Evolutionary conservation across 2,888 invertebrate species (phyloP).

Genomic region (Papilio demoleus): DNA sequence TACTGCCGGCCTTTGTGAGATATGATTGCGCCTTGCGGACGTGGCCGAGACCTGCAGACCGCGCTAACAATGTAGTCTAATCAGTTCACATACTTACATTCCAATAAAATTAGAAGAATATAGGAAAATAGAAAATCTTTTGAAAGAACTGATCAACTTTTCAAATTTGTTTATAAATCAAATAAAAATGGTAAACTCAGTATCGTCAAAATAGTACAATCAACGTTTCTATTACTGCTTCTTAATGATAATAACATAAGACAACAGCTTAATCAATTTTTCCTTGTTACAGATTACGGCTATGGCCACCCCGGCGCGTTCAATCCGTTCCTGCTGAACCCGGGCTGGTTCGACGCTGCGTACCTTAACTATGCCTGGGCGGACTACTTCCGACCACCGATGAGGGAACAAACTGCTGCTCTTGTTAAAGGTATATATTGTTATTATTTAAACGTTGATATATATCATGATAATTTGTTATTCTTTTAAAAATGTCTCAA

Average conservation of each 20-base stretch:
- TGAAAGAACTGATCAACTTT: background rate
- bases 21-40: constrained; percentile 65
- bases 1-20: constrained; percentile 75
- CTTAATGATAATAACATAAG: background rate
- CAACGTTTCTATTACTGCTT: background rate
- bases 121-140: background rate
- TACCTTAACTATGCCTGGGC: constrained; percentile 91
- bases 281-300: constrained; percentile 87
- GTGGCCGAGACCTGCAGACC: constrained; percentile 59
- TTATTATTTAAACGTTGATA: background rate
- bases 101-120: background rate
- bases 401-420: constrained; percentile 68
- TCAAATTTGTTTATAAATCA: background rate
- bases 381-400: constrained; percentile 87
- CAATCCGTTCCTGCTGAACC: constrained; percentile 91
- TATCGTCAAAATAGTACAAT: background rate
- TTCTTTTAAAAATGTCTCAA: background rate
- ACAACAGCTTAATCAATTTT: constrained; percentile 39
- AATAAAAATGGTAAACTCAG: background rate
- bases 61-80: constrained; percentile 50
- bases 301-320: constrained; percentile 91
- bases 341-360: constrained; percentile 93
- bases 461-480: too few species aligned
- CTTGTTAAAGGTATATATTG: constrained; percentile 84
- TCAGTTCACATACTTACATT: background rate